A percentile compares a stretch with the other conserved stretches of the same genome.
Conservation (phyloP, 2,797 vertebrate genomes). For the Taenioides sp. region DNA sequence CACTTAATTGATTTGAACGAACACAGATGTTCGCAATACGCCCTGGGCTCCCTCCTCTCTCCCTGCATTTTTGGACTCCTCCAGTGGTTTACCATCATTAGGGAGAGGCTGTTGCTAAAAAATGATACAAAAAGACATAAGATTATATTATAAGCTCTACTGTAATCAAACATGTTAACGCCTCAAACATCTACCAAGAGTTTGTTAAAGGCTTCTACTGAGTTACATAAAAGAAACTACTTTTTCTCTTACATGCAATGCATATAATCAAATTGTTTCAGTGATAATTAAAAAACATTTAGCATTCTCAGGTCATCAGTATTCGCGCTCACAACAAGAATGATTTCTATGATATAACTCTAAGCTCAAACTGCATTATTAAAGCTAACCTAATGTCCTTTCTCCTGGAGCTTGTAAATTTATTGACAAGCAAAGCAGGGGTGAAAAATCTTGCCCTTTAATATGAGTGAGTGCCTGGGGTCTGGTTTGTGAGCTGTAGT, state of each 20-base stretch:
- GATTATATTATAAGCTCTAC: neutral
- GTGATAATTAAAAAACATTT: neutral
- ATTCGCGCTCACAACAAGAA: neutral
- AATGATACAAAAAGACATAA: neutral
- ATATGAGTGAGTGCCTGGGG: slow-evolving; percentile 55
- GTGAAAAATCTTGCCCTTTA: slow-evolving; percentile 54
- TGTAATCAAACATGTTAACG: too few species aligned
- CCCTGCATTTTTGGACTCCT: slow-evolving; percentile 26
- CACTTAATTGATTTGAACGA: slow-evolving; percentile 62
- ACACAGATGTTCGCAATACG: slow-evolving; percentile 65
- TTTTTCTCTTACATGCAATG: slow-evolving; percentile 17
- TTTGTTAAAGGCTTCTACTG: slow-evolving; percentile 7
- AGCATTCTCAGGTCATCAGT: neutral
- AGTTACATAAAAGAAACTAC: slow-evolving; percentile 7
- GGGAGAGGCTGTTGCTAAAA: slow-evolving; percentile 33
- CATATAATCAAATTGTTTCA: neutral
- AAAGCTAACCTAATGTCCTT: slow-evolving; percentile 49
- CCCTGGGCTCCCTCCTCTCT: slow-evolving; percentile 33
- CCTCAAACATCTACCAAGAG: neutral
- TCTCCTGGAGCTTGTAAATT: slow-evolving; percentile 53
- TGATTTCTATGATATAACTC: slow-evolving; percentile 42
- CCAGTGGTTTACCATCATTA: slow-evolving; percentile 52
- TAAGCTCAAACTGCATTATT: slow-evolving; percentile 60
- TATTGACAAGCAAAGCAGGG: slow-evolving; percentile 56
- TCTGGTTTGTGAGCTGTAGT: slow-evolving; percentile 28